phyloP scores from a whole-genome alignment of 2,113 vertebrate species.

The Scomber scombrus region DNA sequence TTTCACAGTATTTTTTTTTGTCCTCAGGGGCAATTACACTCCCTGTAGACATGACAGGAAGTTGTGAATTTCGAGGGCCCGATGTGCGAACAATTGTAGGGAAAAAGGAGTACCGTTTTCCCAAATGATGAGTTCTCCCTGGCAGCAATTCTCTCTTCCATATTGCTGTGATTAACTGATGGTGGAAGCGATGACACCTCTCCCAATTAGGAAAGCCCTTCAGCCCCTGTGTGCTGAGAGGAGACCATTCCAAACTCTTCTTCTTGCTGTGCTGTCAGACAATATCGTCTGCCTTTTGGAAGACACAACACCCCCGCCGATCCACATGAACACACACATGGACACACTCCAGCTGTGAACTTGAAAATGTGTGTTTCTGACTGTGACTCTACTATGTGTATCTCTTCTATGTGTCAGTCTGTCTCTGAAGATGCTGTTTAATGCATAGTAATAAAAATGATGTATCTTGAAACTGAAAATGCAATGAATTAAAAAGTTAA shows the following conservation, averaged over 20 bases:
- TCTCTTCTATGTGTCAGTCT: too few species aligned
- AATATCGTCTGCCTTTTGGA: conserved; percentile 11
- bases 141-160: conserved; percentile 28
- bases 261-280: conserved; percentile 53
- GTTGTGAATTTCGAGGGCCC: conserved; percentile 15
- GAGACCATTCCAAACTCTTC: conserved; percentile 46
- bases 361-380: too few species aligned
- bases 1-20: neutral
- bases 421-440: too few species aligned
- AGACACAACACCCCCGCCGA: neutral
- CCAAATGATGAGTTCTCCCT: conserved; percentile 8
- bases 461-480: too few species aligned
- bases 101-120: conserved; percentile 9
- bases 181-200: conserved; percentile 58
- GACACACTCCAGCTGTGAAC: conserved; percentile 12
- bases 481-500: too few species aligned
- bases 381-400: too few species aligned
- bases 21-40: too few species aligned
- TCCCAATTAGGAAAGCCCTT: conserved; percentile 71
- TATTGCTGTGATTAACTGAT: conserved; percentile 63
- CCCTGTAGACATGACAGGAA: neutral
- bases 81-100: conserved; percentile 22
- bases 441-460: too few species aligned
- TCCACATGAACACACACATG: neutral
- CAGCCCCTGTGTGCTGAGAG: conserved; percentile 23